Evolutionary conservation across 1,140 invertebrate species (phyloP), one percentile per base, ranked within the genome.

Genomic region (Lordiphosa collinella): DNA sequence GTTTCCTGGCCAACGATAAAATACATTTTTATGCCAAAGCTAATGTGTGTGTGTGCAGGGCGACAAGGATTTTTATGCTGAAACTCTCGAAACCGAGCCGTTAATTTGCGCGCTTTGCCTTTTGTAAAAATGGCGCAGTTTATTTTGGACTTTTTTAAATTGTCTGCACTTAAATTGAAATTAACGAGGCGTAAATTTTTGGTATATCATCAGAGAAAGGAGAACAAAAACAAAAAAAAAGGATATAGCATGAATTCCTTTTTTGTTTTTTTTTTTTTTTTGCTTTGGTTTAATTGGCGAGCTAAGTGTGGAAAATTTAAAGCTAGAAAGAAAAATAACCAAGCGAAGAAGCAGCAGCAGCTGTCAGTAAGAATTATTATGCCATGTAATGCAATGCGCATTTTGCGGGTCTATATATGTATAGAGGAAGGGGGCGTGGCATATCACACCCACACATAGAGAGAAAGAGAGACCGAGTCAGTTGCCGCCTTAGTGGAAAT

Each of bases 121-220:
- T 74, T 72, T 80, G 67, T 46, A 58, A 75, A 76, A 76, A 65
- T 60, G 61, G 59, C 49, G 43, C 59, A 76, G 58, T 70, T 76
- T 70, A 63, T 62, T 70, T 70, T 47, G 44, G 38, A 44, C 31
- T 60, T 49, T 50, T 38, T 37, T 73, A 82, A 84, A 84, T 84
- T 85, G 78, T 84, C 78, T 84, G 72, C 73, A 84, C 78, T 78
- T 84, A 84, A 84, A 84, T 84, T 84, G 78, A 84, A 84, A 84
- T 84, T 84, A 84, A 84, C 78, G 78, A 84, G 78, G 78, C 78
- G 78, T 84, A 73, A 65, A 84, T 78, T 73, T 68, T 64, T 65
- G 73, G 51, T 69, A 51, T 62, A 69, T 68, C 65, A 69, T 61
- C 61, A 34, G 56, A 53, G 34, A 48, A 32, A 12, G 37, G 47